A percentile compares a stretch with the other conserved stretches of the same genome.
Conservation (phyloP, 2,888 invertebrate species). For the Tipula confusa region DNA sequence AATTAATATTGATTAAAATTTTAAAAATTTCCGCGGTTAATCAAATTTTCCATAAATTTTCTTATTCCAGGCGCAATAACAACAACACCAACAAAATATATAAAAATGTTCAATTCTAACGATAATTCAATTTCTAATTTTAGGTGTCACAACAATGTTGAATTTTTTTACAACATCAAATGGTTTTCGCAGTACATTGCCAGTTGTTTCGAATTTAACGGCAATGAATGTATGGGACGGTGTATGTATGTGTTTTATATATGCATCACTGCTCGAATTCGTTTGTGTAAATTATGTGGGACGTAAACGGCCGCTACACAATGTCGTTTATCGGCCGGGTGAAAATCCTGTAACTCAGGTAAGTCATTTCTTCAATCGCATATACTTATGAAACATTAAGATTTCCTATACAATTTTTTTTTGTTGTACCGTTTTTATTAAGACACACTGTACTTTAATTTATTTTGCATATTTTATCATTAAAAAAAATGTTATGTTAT, state of each 20-base stretch:
- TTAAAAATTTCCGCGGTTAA: not conserved
- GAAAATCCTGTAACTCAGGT: slow-evolving; percentile 91
- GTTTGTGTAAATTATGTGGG: slow-evolving; percentile 95
- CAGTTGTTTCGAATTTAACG: slow-evolving; percentile 88
- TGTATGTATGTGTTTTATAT: slow-evolving; percentile 95
- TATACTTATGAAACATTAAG: slow-evolving; percentile 13
- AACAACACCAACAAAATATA: not conserved
- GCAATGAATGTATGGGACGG: slow-evolving; percentile 98
- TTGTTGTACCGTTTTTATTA: not conserved
- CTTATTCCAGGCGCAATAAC: not conserved
- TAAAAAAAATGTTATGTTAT: not conserved
- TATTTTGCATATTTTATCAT: not conserved
- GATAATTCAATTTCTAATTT: slow-evolving; percentile 13
- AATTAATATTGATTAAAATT: not conserved
- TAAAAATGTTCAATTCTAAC: not conserved
- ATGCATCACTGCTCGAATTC: slow-evolving; percentile 88
- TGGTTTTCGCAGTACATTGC: slow-evolving; percentile 85
- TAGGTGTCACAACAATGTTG: slow-evolving; percentile 96
- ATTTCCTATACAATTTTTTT: slow-evolving; percentile 30
- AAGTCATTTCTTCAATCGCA: slow-evolving; percentile 40
- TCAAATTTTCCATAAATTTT: not conserved
- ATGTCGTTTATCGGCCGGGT: slow-evolving; percentile 83
- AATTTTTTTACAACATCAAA: slow-evolving; percentile 96
- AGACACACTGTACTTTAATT: not conserved
- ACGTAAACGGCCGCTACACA: slow-evolving; percentile 81